Base-by-base conservation (phyloP, 2,888 invertebrate species). In the Diadegma fenestrale region DNA sequence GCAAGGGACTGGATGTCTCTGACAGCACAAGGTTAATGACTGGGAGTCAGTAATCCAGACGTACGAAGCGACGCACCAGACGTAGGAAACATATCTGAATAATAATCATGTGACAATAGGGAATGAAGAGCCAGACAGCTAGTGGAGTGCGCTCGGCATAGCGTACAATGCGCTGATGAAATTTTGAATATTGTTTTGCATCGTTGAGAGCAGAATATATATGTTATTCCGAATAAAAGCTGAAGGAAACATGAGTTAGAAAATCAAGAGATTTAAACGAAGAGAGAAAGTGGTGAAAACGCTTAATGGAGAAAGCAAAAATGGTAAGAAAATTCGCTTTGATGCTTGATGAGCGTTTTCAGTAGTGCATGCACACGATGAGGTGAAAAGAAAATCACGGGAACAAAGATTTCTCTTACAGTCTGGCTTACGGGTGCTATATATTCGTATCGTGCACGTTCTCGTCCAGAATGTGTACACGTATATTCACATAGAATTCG, bases 381-480 rank as follows among this genome's bases (percentile, higher is more conserved):
- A 66, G 72, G 58, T 5, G 80, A 43, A 68, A 77, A 26, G 72
- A 72, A 80, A 87, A 82, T 83, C 77, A 85, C 84, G 81, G n/a
- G 76, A 76, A 76, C 82, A 86, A 88, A 82, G 87, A 88, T 86
- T 82, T 84, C 82, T 75, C 48, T 68, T 80, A 58, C 58, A 30
- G 33, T 37, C 51, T 30, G 10, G 51, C 14, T 26, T 79, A 79
- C 73, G 69, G 68, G 63, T 79, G 69, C 17, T 37, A 54, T 37
- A 54, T 37, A 71, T 14, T 30, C 51, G 30, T 71, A 61, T 61
- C 45, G 69, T 61, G 43, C 33, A 51, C 19, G 19, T 19, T 51
- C 19, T 6, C 10, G 26, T 26, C 1, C 7, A 26, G 4, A 22
- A 58, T 26, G 26, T 58, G 12, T 54, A 54, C n/a, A 54, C n/a